These are phyloP conservation scores for Ptilorrhoa leucosticta DNA, from an alignment of 2,113 vertebrate genomes.

Conservation along the genomic window DNA sequence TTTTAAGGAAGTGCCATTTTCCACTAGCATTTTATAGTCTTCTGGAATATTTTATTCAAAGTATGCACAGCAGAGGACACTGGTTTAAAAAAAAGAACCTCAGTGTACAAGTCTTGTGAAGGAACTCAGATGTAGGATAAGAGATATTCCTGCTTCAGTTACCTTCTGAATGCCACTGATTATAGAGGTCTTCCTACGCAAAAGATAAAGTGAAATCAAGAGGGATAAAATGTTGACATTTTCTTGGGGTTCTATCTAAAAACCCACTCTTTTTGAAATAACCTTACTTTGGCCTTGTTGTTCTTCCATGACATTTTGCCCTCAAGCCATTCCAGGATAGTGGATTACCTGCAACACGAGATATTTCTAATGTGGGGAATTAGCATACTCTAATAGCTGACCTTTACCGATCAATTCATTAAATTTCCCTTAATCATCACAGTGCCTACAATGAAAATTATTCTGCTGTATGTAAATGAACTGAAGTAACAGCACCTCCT, in stretches of 20 bases:
- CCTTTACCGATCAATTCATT: not conserved
- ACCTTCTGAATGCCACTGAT: not conserved
- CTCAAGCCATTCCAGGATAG: not conserved
- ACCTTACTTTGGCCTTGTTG: not conserved
- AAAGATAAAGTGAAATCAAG: not conserved
- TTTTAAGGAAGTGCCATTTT: not conserved
- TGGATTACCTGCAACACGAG: not conserved
- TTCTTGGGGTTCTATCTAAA: not conserved
- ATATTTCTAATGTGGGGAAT: not conserved
- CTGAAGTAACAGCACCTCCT: not conserved
- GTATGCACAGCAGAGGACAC: not conserved
- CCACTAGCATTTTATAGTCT: not conserved
- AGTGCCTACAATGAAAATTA: not conserved
- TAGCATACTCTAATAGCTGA: not conserved
- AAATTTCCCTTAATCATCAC: not conserved
- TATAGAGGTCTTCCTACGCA: not conserved
- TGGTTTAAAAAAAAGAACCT: not conserved
- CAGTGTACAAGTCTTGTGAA: not conserved
- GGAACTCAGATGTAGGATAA: not conserved
- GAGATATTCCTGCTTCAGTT: not conserved
- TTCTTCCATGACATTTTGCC: not conserved
- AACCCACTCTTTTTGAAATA: rapidly evolving
- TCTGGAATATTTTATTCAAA: not conserved
- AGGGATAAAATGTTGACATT: not conserved
- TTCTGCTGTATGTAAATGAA: not conserved